Evolutionary conservation across 2,888 invertebrate genomes (phyloP).

Genomic region (Theristus sp.): DNA sequence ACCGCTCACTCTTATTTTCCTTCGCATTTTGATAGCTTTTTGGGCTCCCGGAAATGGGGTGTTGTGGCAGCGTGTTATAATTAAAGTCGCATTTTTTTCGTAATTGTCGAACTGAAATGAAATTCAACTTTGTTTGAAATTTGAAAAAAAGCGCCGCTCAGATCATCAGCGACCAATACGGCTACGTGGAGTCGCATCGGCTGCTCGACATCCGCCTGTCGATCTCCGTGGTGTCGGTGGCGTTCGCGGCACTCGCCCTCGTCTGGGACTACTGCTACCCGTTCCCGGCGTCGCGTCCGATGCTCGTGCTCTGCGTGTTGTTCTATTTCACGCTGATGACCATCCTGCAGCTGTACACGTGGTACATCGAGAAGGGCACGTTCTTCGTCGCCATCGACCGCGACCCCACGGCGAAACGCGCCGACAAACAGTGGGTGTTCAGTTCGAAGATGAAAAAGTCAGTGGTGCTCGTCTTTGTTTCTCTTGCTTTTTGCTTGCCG

Average conservation of each 20-base stretch:
- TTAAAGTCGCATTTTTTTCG: too few relatives aligned
- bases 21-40: too few relatives aligned
- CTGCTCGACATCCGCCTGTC: slow-evolving; percentile 74
- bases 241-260: slow-evolving; percentile 74
- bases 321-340: slow-evolving; percentile 27
- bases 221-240: slow-evolving; percentile 76
- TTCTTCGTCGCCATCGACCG: slow-evolving; percentile 23
- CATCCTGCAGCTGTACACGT: slow-evolving; percentile 15
- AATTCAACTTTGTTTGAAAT: too few relatives aligned
- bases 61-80: too few relatives aligned
- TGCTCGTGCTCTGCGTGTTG: slow-evolving; percentile 30
- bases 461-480: slow-evolving; percentile 20
- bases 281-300: slow-evolving; percentile 70
- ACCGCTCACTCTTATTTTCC: too few relatives aligned
- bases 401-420: slow-evolving; percentile 42
- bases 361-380: slow-evolving; percentile 24
- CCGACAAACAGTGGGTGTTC: slow-evolving; percentile 45
- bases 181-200: slow-evolving; percentile 68
- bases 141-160: slow-evolving; percentile 35
- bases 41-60: too few relatives aligned
- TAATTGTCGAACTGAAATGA: too few relatives aligned
- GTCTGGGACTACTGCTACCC: slow-evolving; percentile 89
- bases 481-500: not conserved
- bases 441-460: slow-evolving; percentile 78
- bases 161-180: slow-evolving; percentile 65